Evolutionary conservation across 30 jellyfish, hydroid and myxozoan genomes (phyloP).

Genomic region (Nemopilema nomurai): DNA sequence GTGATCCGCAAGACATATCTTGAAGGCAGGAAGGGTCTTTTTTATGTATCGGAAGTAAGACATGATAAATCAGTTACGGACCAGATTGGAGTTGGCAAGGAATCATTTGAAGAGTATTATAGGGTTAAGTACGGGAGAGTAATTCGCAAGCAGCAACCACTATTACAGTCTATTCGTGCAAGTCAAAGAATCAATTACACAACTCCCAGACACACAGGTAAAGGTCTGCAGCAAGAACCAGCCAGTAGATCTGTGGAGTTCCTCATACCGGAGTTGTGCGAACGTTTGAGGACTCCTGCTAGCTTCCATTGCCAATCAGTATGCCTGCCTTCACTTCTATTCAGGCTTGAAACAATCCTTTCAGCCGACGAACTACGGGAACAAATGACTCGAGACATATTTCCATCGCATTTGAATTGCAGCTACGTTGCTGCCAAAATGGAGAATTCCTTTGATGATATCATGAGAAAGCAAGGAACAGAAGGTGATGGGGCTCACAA

Average conservation of each 20-base stretch:
- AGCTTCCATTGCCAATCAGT: constrained; percentile 68
- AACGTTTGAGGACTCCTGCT: constrained; percentile 53
- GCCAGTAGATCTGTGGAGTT: not conserved
- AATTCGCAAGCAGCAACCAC: constrained; percentile 42
- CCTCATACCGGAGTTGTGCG: constrained; percentile 81
- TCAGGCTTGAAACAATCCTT: constrained; percentile 54
- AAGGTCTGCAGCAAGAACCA: not conserved
- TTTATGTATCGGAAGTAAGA: constrained; percentile 48
- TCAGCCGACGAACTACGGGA: constrained; percentile 59
- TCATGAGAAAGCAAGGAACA: constrained; percentile 6
- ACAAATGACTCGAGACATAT: not conserved
- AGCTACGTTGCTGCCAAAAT: not conserved
- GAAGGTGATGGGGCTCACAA: not conserved
- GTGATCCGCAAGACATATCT: constrained; percentile 61
- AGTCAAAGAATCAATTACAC: constrained; percentile 20
- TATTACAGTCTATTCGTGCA: constrained; percentile 54
- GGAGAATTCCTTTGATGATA: not conserved
- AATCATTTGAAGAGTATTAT: constrained; percentile 75
- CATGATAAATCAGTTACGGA: constrained; percentile 11
- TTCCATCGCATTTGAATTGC: not conserved
- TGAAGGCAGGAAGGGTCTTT: constrained; percentile 16
- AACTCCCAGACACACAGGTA: constrained; percentile 24
- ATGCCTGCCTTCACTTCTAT: constrained; percentile 67
- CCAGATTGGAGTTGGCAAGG: constrained; percentile 28
- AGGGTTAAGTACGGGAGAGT: constrained; percentile 24